A percentile compares a stretch with the other conserved stretches of the same genome.
phyloP scores from a whole-genome alignment of 2,113 vertebrate genomes.

The Scalopus aquaticus region DNA sequence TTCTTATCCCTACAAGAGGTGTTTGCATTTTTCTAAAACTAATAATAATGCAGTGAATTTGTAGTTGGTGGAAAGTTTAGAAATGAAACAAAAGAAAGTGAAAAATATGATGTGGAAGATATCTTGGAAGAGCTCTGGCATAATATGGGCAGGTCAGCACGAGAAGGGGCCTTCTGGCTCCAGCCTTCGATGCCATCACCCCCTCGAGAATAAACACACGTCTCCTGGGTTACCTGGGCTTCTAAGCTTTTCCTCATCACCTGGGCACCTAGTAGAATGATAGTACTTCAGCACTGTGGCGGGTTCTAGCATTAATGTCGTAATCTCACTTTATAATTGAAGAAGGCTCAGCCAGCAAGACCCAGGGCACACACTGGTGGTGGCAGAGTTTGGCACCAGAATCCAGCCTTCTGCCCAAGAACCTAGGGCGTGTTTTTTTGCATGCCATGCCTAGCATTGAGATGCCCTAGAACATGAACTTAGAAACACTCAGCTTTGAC shows the following conservation, averaged over 20 bases:
- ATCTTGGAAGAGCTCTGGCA: background rate
- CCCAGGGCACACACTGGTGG: background rate
- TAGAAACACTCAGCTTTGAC: background rate
- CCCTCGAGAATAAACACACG: background rate
- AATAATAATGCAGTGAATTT: background rate
- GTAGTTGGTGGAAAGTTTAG: background rate
- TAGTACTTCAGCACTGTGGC: background rate
- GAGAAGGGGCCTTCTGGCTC: background rate
- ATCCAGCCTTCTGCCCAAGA: background rate
- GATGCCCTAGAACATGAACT: background rate
- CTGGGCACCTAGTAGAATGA: background rate
- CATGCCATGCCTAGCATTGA: background rate
- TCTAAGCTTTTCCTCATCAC: background rate
- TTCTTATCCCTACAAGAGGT: background rate
- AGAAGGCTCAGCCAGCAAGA: background rate
- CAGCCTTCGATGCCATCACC: background rate
- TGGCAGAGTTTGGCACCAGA: background rate
- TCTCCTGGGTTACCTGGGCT: background rate
- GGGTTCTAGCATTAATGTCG: background rate
- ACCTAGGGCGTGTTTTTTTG: background rate
- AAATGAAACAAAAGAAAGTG: constrained; percentile 3
- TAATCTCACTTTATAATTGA: background rate
- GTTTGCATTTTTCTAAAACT: constrained; percentile 11
- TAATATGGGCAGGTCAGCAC: background rate
- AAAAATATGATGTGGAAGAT: background rate